These are phyloP conservation scores for Autographa gamma DNA, from an alignment of 2,888 invertebrate genomes.

Conservation along the genomic window DNA sequence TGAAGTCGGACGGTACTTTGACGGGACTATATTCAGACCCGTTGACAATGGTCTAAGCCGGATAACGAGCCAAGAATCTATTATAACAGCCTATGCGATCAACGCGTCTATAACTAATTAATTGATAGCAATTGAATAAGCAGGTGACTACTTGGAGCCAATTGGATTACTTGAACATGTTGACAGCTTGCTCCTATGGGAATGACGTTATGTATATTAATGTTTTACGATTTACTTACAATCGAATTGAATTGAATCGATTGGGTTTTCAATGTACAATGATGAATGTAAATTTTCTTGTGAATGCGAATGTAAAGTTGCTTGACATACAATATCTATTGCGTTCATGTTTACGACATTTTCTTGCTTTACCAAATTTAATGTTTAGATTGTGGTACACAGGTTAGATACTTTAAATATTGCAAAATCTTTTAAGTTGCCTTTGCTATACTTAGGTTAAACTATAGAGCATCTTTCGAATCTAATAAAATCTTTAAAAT, in stretches of 20 bases:
- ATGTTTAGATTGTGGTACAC: not conserved
- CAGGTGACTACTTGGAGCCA: conserved; percentile 34
- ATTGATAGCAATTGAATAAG: conserved; percentile 55
- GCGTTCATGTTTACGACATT: not conserved
- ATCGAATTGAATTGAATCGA: conserved; percentile 33
- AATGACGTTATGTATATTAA: conserved; percentile 46
- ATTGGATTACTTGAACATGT: conserved; percentile 41
- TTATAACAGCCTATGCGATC: conserved; percentile 48
- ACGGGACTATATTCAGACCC: conserved; percentile 36
- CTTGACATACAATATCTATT: not conserved
- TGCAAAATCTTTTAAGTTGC: not conserved
- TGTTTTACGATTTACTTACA: conserved; percentile 36
- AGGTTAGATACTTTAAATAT: not conserved
- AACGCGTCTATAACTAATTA: conserved; percentile 47
- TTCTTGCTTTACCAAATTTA: not conserved
- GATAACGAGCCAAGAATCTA: conserved; percentile 45
- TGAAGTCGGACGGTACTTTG: conserved; percentile 15
- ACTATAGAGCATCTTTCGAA: too few relatives aligned
- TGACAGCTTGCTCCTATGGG: conserved; percentile 34
- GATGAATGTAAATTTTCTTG: conserved; percentile 3
- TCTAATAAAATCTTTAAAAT: too few relatives aligned
- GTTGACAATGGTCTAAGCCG: conserved; percentile 35
- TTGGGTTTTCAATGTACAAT: conserved; percentile 3
- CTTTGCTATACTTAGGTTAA: not conserved
- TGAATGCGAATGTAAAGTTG: conserved; percentile 20